Conservation (phyloP, 1,140 invertebrate genomes). For the Lordiphosa collinella region DNA sequence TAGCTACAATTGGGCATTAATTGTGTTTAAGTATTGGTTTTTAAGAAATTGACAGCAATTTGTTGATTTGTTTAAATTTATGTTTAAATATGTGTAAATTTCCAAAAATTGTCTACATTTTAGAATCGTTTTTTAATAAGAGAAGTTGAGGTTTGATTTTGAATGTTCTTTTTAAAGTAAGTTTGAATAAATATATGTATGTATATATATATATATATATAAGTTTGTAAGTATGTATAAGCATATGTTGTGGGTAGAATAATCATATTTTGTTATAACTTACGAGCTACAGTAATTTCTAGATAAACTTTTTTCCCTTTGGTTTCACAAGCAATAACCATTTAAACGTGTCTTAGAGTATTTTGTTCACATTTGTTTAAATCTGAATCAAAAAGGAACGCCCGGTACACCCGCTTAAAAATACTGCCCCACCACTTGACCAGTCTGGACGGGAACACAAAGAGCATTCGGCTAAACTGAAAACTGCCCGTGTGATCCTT, state of each 20-base stretch:
- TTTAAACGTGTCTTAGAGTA: constrained; percentile 47
- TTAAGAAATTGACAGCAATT: constrained; percentile 56
- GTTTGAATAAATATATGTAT: neutral
- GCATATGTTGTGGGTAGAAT: constrained; percentile 24
- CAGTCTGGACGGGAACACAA: too few relatives aligned
- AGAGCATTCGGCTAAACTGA: neutral
- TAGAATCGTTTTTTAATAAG: neutral
- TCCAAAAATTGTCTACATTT: constrained; percentile 26
- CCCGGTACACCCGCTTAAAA: neutral
- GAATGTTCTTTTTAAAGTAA: constrained; percentile 2
- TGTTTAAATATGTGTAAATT: constrained; percentile 35
- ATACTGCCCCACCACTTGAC: too few relatives aligned
- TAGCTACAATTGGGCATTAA: neutral
- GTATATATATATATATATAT: constrained; percentile 19
- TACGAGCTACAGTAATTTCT: neutral
- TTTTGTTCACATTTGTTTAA: constrained; percentile 10
- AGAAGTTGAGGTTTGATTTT: neutral
- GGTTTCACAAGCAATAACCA: constrained; percentile 58
- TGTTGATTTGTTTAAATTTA: constrained; percentile 10
- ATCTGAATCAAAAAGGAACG: neutral
- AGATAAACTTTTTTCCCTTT: constrained; percentile 6
- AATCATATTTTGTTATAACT: constrained; percentile 5
- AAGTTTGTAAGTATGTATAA: constrained; percentile 10
- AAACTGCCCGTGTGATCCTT: constrained; percentile 30
- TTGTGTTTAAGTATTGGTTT: constrained; percentile 14